A percentile compares a stretch with the other conserved stretches of the same genome.
Conservation (phyloP, 2,888 invertebrate genomes). For the Melipona bicolor region DNA sequence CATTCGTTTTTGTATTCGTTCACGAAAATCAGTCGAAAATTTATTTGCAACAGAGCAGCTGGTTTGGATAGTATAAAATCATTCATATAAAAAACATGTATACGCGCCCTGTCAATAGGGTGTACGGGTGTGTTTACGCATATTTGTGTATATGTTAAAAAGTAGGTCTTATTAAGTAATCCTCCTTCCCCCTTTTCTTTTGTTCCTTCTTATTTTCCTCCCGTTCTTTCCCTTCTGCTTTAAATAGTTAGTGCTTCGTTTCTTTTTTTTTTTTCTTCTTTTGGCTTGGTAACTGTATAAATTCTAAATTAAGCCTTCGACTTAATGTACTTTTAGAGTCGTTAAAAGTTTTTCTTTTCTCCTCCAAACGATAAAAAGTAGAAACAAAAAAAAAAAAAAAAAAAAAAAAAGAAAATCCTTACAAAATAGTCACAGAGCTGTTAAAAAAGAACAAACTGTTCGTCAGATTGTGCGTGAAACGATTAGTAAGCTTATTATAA, state of each 20-base stretch:
- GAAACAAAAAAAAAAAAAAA: neutral
- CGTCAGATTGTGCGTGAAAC: slow-evolving; percentile 47
- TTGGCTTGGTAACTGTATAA: slow-evolving; percentile 82
- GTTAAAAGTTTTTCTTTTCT: neutral
- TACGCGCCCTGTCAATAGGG: slow-evolving; percentile 62
- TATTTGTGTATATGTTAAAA: slow-evolving; percentile 45
- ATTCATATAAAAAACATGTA: slow-evolving; percentile 64
- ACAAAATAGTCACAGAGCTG: slow-evolving; percentile 4
- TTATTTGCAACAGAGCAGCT: slow-evolving; percentile 65
- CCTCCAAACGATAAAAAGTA: slow-evolving; percentile 7
- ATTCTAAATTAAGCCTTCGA: slow-evolving; percentile 71
- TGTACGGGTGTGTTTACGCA: slow-evolving; percentile 48
- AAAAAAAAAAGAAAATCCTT: neutral
- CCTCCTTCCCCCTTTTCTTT: neutral
- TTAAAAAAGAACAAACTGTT: slow-evolving; percentile 2
- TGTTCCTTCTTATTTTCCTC: slow-evolving; percentile 19
- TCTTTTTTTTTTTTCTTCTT: slow-evolving; percentile 64
- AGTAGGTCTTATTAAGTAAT: slow-evolving; percentile 43
- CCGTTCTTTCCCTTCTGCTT: slow-evolving; percentile 41
- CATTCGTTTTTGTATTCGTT: neutral
- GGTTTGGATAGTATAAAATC: slow-evolving; percentile 66
- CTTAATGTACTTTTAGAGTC: neutral
- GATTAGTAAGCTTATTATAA: slow-evolving; percentile 44
- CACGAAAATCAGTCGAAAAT: slow-evolving; percentile 12
- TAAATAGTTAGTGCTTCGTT: slow-evolving; percentile 67